Base-by-base conservation (phyloP, 2,113 vertebrate genomes). In the Eidolon helvum region DNA sequence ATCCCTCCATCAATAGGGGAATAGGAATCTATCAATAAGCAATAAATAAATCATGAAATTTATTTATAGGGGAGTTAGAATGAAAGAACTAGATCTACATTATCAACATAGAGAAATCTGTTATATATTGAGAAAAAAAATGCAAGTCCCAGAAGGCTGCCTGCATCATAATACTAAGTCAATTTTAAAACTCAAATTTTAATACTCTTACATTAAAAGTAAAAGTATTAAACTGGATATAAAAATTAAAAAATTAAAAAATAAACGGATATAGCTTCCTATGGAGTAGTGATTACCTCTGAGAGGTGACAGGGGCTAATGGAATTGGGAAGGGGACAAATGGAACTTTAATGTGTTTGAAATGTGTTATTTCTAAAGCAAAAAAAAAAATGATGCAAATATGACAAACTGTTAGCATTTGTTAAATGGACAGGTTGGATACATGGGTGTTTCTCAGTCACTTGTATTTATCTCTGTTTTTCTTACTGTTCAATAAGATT, bases 291-390 rank as follows among this genome's bases (percentile, higher is more conserved):
- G 10, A 40, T 40, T 35, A 57, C 33, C 61, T 95, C 59, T 45
- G 38, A 92, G 35, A 89, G 7, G 15, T 6, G 3, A 82, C 10
- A 59, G 7, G 59, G 24, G 35, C n/a, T 61, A 94, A 71, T 30
- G 53, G 15, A 16, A 74, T 48, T 75, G 7, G 26, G 66, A 82
- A 94, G 28, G 18, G 22, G 45, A 59, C 22, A 94, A 71, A 90
- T 12, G 7, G 48, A 69, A 50, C 15, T 79, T 72, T 75, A 66
- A 35, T 55, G 8, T 61, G 63, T 22, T 45, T 16, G 4, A 87
- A 87, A 82, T 74, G 40, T 57, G 89, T 91, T 87, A 61, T 68
- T 94, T 90, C 72, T 87, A 84, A 92, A 86, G 50, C 21, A 15
- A 71, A 93, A 71, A 92, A 77, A 77, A 78, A 61, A 92, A 66